These are phyloP conservation scores for Aplidium turbinatum DNA, from an alignment of 23 tunicate genomes.

Conservation along the genomic window DNA sequence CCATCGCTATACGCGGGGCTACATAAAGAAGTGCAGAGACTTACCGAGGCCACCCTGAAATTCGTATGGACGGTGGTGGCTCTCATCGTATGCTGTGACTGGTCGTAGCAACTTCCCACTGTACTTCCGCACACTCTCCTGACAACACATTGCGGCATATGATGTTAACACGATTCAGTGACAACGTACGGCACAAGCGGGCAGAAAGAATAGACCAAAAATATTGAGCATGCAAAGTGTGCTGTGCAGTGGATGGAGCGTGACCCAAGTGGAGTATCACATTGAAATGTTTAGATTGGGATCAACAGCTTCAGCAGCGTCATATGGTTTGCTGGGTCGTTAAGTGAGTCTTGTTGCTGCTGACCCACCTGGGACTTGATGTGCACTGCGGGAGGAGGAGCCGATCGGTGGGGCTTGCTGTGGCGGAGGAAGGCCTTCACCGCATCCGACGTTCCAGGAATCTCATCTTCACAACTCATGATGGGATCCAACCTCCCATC, in stretches of 20 bases:
- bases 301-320: no score
- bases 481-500: slow-evolving; percentile 35
- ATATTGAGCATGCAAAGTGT: no score
- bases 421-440: slow-evolving; percentile 60
- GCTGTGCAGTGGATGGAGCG: no score
- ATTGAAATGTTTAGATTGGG: no score
- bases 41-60: slow-evolving; percentile 72
- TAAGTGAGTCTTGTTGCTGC: no score
- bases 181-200: no score
- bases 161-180: no score
- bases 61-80: slow-evolving; percentile 40
- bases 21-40: not conserved
- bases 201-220: no score
- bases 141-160: not conserved
- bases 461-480: slow-evolving; percentile 33
- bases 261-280: no score
- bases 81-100: not conserved
- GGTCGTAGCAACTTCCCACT: slow-evolving; percentile 12
- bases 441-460: slow-evolving; percentile 62
- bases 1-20: no score
- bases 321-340: no score
- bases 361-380: slow-evolving; percentile 17
- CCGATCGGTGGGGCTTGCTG: slow-evolving; percentile 81
- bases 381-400: slow-evolving; percentile 70
- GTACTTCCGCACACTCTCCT: slow-evolving; percentile 23